phyloP scores from a whole-genome alignment of 2,797 vertebrate species.

The Oreortyx pictus region DNA sequence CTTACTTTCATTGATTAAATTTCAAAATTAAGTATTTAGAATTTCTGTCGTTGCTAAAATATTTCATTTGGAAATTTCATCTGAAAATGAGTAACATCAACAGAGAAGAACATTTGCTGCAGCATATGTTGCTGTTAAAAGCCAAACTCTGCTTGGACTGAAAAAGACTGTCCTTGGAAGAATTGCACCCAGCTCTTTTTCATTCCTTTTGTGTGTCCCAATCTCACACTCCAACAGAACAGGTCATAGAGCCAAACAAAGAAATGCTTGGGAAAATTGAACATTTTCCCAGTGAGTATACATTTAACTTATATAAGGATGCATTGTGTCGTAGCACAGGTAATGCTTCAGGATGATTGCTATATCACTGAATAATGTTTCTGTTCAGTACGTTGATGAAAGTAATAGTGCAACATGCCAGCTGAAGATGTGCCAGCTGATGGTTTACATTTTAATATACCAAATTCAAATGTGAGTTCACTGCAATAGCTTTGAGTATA shows the following conservation, averaged over 20 bases:
- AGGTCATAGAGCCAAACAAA: neutral
- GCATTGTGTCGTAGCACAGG: neutral
- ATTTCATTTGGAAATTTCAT: conserved; percentile 36
- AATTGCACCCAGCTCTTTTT: neutral
- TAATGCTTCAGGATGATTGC: neutral
- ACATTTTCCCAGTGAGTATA: neutral
- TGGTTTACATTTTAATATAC: neutral
- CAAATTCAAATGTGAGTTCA: neutral
- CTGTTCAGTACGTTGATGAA: neutral
- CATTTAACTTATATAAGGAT: neutral
- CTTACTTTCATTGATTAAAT: neutral
- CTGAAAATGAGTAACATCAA: conserved; percentile 5
- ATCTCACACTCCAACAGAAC: neutral
- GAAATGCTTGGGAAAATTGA: neutral
- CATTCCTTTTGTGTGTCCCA: neutral
- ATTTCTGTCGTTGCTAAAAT: conserved; percentile 46
- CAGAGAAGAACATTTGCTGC: conserved; percentile 45
- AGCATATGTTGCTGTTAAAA: conserved; percentile 52
- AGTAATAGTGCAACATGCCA: neutral
- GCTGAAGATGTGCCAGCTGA: neutral
- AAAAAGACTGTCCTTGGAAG: conserved; percentile 40
- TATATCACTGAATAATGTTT: neutral
- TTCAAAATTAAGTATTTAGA: conserved; percentile 41
- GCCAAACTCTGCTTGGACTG: conserved; percentile 18
- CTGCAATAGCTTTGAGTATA: neutral